Evolutionary conservation across 2,113 vertebrate genomes (phyloP).

Genomic region (Thalassarche chlororhynchos): DNA sequence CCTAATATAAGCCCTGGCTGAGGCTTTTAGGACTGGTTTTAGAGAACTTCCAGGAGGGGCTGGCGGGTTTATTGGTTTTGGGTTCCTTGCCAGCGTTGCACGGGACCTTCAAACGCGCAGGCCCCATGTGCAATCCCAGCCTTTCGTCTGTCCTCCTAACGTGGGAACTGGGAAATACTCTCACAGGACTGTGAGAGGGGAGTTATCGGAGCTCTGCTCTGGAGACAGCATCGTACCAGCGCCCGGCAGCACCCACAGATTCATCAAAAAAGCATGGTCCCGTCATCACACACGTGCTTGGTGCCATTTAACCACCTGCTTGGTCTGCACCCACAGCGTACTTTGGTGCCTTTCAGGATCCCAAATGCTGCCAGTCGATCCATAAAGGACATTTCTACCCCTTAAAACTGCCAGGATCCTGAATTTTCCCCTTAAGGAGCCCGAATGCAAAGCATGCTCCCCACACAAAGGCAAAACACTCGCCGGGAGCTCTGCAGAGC

Average conservation of each 20-base stretch:
- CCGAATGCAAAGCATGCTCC: neutral
- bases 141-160: neutral
- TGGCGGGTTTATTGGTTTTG: neutral
- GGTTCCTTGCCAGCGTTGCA: neutral
- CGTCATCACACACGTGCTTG: fast-evolving
- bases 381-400: neutral
- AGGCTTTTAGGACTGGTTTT: neutral
- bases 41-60: neutral
- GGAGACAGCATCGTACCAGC: neutral
- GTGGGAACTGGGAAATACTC: neutral
- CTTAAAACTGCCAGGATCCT: neutral
- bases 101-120: neutral
- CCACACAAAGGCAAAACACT: neutral
- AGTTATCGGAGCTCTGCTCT: neutral
- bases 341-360: neutral
- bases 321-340: neutral
- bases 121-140: fast-evolving
- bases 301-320: neutral
- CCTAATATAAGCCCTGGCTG: neutral
- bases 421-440: neutral
- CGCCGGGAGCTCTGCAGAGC: neutral
- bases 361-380: neutral
- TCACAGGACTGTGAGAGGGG: neutral
- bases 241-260: neutral
- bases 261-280: neutral